Evolutionary conservation across 1,140 invertebrate species (phyloP), one percentile per base, ranked within the genome.

Genomic region (Paracyclopina nana): DNA sequence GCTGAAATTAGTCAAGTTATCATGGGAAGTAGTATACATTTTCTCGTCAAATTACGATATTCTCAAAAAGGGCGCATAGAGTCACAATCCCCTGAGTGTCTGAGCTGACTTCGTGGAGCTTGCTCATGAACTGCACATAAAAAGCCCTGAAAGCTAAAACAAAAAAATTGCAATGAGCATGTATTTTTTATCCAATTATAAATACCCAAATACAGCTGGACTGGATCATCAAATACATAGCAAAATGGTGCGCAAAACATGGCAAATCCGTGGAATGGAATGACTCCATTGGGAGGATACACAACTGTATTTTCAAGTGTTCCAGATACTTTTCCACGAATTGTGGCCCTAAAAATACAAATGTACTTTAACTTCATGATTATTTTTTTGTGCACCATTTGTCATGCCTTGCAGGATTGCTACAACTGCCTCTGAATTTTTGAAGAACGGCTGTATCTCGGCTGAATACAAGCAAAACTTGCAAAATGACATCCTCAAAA

Each of bases 181-280:
- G n/a, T n/a, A n/a, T n/a, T n/a, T n/a, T n/a, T n/a, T n/a, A n/a
- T n/a, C n/a, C n/a, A n/a, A n/a, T n/a, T n/a, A n/a, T n/a, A n/a
- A n/a, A n/a, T n/a, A n/a, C n/a, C n/a, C 54, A 77, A 87, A 62
- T 95, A 95, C 24, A 94, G 71, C 22, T 75, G 71, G 1, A 82
- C 75, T 0, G 85, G 78, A 55, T 92, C 82, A 56, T 88, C 80
- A 61, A 81, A 94, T 18, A 95, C 61, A 60, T 90, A 96, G 62
- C 88, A 94, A 59, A 96, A 79, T 6, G 90, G 88, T 0, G 86
- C 83, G 87, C 83, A 82, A 66, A 90, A 92, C 88, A 96, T 94
- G 6, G 87, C 82, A 62, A 95, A 94, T 1, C 88, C 90, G 63
- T 95, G 87, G 63, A 92, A 95, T 6, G 90, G 90, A 57, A 95